phyloP scores from a whole-genome alignment of 2,113 vertebrate genomes.

The Geococcyx californianus region DNA sequence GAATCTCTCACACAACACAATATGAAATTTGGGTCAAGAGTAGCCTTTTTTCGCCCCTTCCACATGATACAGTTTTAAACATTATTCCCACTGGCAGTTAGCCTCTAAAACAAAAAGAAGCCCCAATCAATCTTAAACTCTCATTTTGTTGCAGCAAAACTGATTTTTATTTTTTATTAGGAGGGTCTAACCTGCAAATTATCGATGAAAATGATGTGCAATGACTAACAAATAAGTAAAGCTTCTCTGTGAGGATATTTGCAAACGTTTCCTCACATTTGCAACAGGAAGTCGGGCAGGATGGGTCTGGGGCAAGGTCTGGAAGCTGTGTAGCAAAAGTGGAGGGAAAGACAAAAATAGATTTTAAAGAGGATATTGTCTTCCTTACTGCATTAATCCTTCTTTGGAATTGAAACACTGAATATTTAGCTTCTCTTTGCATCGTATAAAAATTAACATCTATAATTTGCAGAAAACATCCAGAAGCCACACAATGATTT shows the following conservation, averaged over 20 bases:
- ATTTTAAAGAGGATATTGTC: conserved; percentile 64
- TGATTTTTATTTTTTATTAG: neutral
- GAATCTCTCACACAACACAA: conserved; percentile 66
- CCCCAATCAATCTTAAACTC: neutral
- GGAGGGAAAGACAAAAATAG: conserved; percentile 58
- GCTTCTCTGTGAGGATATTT: neutral
- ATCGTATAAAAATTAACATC: neutral
- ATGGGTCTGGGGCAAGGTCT: conserved; percentile 53
- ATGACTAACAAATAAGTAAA: neutral
- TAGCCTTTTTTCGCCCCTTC: neutral
- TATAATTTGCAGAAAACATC: conserved; percentile 17
- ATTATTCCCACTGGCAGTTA: neutral
- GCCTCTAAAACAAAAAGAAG: neutral
- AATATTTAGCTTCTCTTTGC: conserved; percentile 30
- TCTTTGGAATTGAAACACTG: conserved; percentile 32
- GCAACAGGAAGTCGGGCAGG: conserved; percentile 51
- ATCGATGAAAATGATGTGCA: neutral
- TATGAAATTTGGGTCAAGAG: conserved; percentile 35
- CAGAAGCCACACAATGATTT: conserved; percentile 12
- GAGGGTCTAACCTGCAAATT: neutral
- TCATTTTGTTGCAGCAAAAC: neutral
- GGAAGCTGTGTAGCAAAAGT: conserved; percentile 45
- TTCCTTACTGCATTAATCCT: conserved; percentile 47
- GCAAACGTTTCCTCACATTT: conserved; percentile 28
- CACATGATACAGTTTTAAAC: conserved; percentile 15